Evolutionary conservation across 2,888 invertebrate genomes (phyloP).

Genomic region (Leptarthrus brevirostris): DNA sequence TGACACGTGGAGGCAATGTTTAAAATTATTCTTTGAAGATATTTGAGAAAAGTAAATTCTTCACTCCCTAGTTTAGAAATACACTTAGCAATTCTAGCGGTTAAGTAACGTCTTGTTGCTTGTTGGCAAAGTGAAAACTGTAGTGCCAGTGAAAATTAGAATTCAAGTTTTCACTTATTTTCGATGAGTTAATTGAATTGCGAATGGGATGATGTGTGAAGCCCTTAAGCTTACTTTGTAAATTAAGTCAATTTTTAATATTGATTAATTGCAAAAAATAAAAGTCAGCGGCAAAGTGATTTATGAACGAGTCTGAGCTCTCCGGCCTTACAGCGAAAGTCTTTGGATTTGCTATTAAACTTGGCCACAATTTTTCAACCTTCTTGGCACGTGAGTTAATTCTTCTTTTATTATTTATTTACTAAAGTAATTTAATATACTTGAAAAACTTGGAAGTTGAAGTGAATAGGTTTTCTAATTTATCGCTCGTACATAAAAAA

Average conservation of each 20-base stretch:
- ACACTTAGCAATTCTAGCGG: not conserved
- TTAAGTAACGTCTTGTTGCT: not conserved
- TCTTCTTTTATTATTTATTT: not conserved
- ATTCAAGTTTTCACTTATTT: not conserved
- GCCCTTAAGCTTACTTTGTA: not conserved
- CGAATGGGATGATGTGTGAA: not conserved
- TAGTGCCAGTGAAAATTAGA: not conserved
- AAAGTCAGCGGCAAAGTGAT: no score
- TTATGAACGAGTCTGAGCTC: constrained; percentile 11
- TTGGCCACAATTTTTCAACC: constrained; percentile 24
- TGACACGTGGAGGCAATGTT: not conserved
- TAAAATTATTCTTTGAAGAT: not conserved
- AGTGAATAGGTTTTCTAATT: no score
- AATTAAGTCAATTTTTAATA: constrained; percentile 3
- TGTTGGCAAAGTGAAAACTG: not conserved
- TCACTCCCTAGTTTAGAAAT: constrained; percentile 1
- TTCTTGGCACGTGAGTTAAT: constrained; percentile 13
- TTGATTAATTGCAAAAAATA: constrained; percentile 5
- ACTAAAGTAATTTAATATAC: no score
- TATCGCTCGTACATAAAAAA: no score
- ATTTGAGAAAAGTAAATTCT: not conserved
- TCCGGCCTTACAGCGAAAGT: constrained; percentile 18
- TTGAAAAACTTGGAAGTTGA: no score
- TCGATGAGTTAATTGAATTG: constrained; percentile 5
- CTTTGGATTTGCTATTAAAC: constrained; percentile 38